Evolutionary conservation across 2,113 vertebrate species (phyloP).

Genomic region (Ictalurus punctatus): DNA sequence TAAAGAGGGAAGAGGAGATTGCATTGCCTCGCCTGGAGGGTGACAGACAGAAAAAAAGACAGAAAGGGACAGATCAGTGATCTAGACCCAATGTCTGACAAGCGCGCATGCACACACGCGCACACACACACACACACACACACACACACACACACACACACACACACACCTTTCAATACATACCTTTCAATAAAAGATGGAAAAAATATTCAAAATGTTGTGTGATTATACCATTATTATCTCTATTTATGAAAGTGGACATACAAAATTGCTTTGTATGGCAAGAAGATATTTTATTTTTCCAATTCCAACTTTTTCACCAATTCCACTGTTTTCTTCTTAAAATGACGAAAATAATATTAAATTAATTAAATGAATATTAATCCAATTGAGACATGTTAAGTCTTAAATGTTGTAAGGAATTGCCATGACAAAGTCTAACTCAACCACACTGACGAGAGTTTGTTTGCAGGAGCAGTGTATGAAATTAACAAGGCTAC

Average conservation of each 20-base stretch:
- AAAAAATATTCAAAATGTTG: not conserved
- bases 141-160: not conserved
- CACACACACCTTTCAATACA: not conserved
- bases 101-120: no score
- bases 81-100: constrained; percentile 23
- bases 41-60: constrained; percentile 27
- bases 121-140: no score
- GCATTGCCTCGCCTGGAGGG: constrained; percentile 44
- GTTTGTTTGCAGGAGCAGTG: not conserved
- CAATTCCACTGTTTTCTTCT: not conserved
- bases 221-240: not conserved
- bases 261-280: not conserved
- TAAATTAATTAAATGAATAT: not conserved
- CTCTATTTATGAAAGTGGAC: not conserved
- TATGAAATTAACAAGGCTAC: not conserved
- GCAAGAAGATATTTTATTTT: not conserved
- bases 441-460: not conserved
- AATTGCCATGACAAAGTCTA: not conserved
- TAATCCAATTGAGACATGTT: not conserved
- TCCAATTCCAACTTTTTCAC: not conserved
- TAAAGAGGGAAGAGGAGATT: constrained; percentile 57
- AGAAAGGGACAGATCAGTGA: constrained; percentile 22
- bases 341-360: not conserved
- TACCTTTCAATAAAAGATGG: not conserved
- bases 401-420: not conserved